Percentiles rank a stretch among this genome's conserved stretches.
phyloP scores from a whole-genome alignment of 2,888 invertebrate species.

The Hyles lineata region DNA sequence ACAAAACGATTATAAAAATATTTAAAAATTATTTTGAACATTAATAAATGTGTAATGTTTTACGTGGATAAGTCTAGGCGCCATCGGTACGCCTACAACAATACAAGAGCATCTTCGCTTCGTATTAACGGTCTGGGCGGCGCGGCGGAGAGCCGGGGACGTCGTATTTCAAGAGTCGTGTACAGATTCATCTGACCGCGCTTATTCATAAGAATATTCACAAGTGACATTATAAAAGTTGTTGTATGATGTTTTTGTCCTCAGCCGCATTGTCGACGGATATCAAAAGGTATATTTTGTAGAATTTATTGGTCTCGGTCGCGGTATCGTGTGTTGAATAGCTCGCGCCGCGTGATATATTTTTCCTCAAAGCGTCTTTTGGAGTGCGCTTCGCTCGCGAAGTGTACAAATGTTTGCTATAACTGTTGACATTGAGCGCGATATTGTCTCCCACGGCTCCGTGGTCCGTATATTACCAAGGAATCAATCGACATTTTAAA shows the following conservation, averaged over 20 bases:
- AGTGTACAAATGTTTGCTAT: constrained; percentile 46
- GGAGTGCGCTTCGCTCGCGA: constrained; percentile 38
- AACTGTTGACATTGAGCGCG: constrained; percentile 51
- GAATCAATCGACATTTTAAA: constrained; percentile 39
- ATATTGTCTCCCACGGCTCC: constrained; percentile 43
- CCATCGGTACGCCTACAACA: constrained; percentile 73
- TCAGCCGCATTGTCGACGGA: constrained; percentile 67
- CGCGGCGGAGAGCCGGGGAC: constrained; percentile 48
- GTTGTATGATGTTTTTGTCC: constrained; percentile 72
- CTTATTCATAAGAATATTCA: constrained; percentile 74
- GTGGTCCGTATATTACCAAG: constrained; percentile 23
- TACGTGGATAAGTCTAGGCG: constrained; percentile 47
- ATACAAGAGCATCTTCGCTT: constrained; percentile 64
- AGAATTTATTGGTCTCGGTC: constrained; percentile 67
- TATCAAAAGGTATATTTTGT: constrained; percentile 69
- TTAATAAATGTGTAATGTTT: neutral
- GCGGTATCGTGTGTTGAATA: constrained; percentile 59
- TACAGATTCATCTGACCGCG: constrained; percentile 76
- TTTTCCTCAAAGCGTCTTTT: constrained; percentile 55
- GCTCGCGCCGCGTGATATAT: constrained; percentile 59
- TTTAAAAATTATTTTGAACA: constrained; percentile 20
- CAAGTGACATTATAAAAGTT: constrained; percentile 76
- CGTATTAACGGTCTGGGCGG: constrained; percentile 63
- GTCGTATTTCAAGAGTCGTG: constrained; percentile 80
- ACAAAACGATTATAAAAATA: constrained; percentile 4